Evolutionary conservation across 2,888 invertebrate genomes (phyloP), one percentile per base, ranked within the genome.

Genomic region (Anoplius nigerrimus): DNA sequence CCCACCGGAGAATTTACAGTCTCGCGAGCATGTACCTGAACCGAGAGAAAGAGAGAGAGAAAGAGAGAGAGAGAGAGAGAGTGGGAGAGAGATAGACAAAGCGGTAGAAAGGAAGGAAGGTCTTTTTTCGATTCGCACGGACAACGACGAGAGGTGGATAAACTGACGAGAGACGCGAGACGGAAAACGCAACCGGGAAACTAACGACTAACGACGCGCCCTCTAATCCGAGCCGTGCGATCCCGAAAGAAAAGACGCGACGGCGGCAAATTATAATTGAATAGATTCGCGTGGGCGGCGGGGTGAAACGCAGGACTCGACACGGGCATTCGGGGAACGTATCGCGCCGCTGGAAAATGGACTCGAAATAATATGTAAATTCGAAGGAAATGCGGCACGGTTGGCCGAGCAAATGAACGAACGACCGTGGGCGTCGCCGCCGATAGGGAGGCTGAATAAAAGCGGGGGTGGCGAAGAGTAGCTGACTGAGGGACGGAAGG

Each of bases 341-440:
- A 16, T 46, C 15, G 20, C 48, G 48, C 16, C 15, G n/a, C n/a
- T n/a, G 16, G 27, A 64, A 54, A 64, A 43, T 59, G 46, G 64
- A 46, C 54, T 68, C 64, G 58, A 63, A 68, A 55, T 66, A 66
- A 65, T 65, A 71, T 67, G 71, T 48, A 69, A 69, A 73, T 71
- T 60, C 27, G 52, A 53, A 48, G 20, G 45, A 57, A 66, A 16
- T 24, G 46, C 24, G 18, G 22, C 4, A 27, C 8, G 46, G 27
- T 0, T 42, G 18, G 34, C 55, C 45, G 46, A 71, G 69, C 66
- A 63, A 73, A 72, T 58, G 73, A 74, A 66, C 54, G 56, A 60
- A 70, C 59, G 76, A 70, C 72, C 66, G 63, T 27, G 52, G 66
- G 46, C 27, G 51, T 20, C 46, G 55, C 24, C 42, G 22, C 22